Conservation (phyloP, 2,797 vertebrate species). For the Syncerus caffer region DNA sequence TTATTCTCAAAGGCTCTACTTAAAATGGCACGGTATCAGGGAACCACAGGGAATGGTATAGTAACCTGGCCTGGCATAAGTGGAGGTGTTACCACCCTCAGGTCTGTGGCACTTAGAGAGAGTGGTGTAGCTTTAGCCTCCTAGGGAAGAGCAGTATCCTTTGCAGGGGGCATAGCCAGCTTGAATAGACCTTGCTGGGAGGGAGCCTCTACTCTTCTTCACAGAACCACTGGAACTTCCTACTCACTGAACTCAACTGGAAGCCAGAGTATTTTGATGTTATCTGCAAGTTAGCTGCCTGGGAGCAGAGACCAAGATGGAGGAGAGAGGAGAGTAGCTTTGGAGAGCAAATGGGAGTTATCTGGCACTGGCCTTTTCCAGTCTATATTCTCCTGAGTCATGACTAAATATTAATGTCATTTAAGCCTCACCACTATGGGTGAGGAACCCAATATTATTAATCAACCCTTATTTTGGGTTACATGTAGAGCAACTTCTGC, state of each 20-base stretch:
- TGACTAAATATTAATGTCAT: background rate
- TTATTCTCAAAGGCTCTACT: background rate
- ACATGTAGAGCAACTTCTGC: background rate
- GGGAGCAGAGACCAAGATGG: background rate
- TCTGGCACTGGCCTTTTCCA: background rate
- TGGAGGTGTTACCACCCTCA: background rate
- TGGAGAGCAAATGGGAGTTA: background rate
- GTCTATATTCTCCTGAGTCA: background rate
- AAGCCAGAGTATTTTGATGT: background rate
- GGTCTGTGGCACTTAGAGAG: background rate
- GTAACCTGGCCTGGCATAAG: background rate
- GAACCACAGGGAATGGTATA: background rate
- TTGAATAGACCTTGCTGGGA: background rate
- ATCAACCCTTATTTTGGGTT: background rate
- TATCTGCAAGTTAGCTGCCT: background rate
- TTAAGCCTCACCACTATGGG: background rate
- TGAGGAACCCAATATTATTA: background rate
- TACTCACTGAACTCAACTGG: background rate
- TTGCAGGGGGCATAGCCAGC: background rate
- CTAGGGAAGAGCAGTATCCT: background rate
- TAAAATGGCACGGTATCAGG: background rate
- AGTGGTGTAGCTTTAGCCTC: background rate
- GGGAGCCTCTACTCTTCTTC: background rate
- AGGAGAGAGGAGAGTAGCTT: background rate
- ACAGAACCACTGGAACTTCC: background rate